Conservation (phyloP, 2,797 vertebrate species). For the Rousettus madagascariensis region DNA sequence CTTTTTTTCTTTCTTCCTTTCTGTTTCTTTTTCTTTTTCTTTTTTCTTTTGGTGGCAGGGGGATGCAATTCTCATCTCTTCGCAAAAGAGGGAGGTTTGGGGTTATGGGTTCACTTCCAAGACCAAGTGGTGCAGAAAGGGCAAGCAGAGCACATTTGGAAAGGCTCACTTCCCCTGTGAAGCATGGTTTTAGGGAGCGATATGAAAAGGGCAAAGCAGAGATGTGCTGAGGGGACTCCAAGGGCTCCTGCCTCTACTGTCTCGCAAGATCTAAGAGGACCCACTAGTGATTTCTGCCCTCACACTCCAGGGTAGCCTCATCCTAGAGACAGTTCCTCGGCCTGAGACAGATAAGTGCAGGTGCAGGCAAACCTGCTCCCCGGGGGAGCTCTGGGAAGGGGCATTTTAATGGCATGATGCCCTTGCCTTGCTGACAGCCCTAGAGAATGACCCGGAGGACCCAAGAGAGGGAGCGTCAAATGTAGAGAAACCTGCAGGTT, state of each 20-base stretch:
- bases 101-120: slow-evolving; percentile 28
- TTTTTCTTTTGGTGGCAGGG: background rate
- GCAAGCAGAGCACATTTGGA: background rate
- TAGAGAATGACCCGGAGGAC: background rate
- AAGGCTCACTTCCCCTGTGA: background rate
- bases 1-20: too few species aligned
- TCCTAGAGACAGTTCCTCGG: background rate
- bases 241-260: background rate
- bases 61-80: slow-evolving; percentile 12
- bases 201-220: background rate
- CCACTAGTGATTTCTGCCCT: background rate
- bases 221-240: background rate
- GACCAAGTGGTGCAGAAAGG: slow-evolving; percentile 24
- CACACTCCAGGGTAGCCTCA: background rate
- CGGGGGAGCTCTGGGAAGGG: background rate
- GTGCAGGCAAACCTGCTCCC: slow-evolving; percentile 48
- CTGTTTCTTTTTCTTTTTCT: background rate
- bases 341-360: background rate
- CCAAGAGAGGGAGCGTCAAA: background rate
- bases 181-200: background rate
- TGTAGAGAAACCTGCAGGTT: background rate
- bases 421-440: background rate
- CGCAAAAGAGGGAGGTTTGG: background rate
- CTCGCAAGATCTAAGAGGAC: background rate
- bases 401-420: background rate